These are phyloP conservation scores for Rhinopithecus roxellana DNA, from an alignment of 2,113 vertebrate genomes.

Conservation along the genomic window DNA sequence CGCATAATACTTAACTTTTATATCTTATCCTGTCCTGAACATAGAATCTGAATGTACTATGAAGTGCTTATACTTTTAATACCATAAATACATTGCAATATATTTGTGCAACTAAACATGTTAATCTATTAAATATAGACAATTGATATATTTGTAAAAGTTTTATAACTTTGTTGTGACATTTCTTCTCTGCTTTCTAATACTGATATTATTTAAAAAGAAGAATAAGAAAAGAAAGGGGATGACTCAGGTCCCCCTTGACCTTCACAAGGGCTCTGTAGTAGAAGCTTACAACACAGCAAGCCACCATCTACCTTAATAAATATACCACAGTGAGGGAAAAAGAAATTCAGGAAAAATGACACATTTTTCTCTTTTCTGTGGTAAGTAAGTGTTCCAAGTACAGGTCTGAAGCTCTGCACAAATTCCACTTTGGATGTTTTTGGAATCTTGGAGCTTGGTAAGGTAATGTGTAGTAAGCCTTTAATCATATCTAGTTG, in stretches of 20 bases:
- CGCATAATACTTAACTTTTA: not conserved
- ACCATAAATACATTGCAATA: not conserved
- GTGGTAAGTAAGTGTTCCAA: not conserved
- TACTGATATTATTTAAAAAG: not conserved
- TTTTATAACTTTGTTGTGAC: not conserved
- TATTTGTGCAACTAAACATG: not conserved
- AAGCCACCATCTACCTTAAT: not conserved
- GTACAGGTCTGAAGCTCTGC: not conserved
- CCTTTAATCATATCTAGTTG: not conserved
- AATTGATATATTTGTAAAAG: not conserved
- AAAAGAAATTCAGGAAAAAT: not conserved
- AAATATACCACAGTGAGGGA: not conserved
- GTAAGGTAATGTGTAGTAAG: not conserved
- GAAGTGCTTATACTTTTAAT: not conserved
- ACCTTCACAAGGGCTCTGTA: not conserved
- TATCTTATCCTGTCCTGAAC: not conserved
- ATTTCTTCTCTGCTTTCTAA: not conserved
- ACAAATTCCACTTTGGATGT: not conserved
- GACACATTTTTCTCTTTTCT: not conserved
- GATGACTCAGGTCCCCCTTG: not conserved
- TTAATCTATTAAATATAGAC: not conserved
- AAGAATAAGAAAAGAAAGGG: accelerated
- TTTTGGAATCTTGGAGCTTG: not conserved
- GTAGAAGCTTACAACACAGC: not conserved
- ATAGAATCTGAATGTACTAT: not conserved